These are phyloP conservation scores for Seira sanloemensis DNA, from an alignment of 2,888 invertebrate species.

Conservation along the genomic window DNA sequence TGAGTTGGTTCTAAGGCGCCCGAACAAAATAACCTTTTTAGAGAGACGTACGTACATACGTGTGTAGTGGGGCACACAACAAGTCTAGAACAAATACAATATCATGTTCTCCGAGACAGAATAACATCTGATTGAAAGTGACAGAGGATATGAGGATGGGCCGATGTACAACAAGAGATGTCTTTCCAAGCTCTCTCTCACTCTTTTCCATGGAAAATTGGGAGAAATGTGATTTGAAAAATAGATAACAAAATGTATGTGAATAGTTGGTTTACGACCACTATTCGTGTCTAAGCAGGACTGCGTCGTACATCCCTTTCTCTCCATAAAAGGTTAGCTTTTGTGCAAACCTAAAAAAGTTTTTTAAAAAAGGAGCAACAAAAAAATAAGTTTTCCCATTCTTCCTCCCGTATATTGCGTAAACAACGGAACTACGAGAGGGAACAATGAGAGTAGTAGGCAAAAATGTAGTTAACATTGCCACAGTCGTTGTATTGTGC, in stretches of 20 bases:
- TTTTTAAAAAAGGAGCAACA: too few relatives aligned
- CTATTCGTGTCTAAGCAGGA: not conserved
- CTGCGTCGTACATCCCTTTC: not conserved
- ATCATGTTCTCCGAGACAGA: conserved; percentile 21
- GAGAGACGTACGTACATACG: too few relatives aligned
- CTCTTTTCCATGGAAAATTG: conserved; percentile 7
- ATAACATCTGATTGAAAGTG: conserved; percentile 46
- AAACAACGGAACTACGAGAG: not conserved
- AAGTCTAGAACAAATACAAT: not conserved
- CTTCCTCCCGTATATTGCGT: not conserved
- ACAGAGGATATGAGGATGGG: conserved; percentile 28
- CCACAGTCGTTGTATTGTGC: not conserved
- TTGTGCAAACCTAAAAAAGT: not conserved
- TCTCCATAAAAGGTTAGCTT: not conserved
- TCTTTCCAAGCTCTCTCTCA: not conserved
- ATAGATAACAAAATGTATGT: conserved; percentile 6
- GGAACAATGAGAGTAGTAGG: not conserved
- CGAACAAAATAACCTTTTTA: too few relatives aligned
- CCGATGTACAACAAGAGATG: not conserved
- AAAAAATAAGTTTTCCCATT: not conserved
- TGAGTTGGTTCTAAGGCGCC: not conserved
- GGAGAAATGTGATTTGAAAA: conserved; percentile 12
- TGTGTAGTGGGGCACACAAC: too few relatives aligned
- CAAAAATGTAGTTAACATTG: conserved; percentile 11
- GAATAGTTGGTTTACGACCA: conserved; percentile 24